Evolutionary conservation across 2,113 vertebrate genomes (phyloP), one percentile per base, ranked within the genome.

Genomic region (Campylorhamphus procurvoides): DNA sequence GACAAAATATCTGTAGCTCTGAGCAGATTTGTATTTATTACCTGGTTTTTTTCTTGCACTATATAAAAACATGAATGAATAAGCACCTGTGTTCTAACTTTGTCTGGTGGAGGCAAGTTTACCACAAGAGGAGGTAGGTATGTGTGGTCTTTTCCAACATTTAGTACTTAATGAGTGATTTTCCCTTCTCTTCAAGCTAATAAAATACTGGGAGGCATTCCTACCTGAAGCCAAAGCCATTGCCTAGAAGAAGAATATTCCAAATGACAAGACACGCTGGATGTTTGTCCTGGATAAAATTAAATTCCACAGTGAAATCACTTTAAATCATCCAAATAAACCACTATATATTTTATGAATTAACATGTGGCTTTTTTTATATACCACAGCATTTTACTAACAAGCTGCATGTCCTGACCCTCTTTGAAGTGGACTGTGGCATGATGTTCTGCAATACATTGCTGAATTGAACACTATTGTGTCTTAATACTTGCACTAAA

Each of bases 131-230:
- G 8, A 71, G 18, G 31, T 73, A 68, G 5, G 22, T 90, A 19
- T 89, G 8, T 80, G 37, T 72, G 75, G 29, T 73, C 5, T 62
- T 87, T 91, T 84, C 37, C 40, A 84, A 6, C 4, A 37, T 84
- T 56, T 72, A 8, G 18, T 72, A 56, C 8, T 67, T 93, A 92
- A 52, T 44, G 40, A 35, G 67, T 69, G 71, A 53, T 46, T 81
- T 95, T 93, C 12, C 19, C 52, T 96, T 85, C 94, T 84, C 84
- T 95, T 95, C 52, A 97, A 99, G 99, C 98, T 99, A 89, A 99
- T 99, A 96, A 99, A 99, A 97, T 99, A 99, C 95, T 99, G 99
- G 99, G 99, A 99, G 90, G 99, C 99, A 89, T 99, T 99, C 97
- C 98, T 99, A 97, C 99, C 99, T 63, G 99, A 99, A 98, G 99